Base-by-base conservation (phyloP, 2,888 invertebrate species). In the Habroteleia sp. region DNA sequence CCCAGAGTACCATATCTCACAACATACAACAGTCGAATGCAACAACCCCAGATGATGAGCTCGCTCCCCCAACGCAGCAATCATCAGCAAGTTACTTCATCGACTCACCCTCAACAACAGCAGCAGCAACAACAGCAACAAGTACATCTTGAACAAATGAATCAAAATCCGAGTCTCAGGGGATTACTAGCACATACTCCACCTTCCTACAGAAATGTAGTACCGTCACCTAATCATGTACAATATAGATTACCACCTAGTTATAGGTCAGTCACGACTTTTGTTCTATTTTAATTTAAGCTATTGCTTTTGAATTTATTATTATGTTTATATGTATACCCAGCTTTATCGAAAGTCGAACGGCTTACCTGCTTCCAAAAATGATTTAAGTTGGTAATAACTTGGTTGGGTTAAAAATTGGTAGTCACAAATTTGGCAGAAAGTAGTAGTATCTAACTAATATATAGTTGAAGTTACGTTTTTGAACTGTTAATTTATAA, bases 101-200 rank as follows among this genome's bases (percentile, higher is more conserved):
- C 91, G 0, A 91, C 92, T 6, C 92, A 92, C 89, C 92, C 92
- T 8, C 92, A 91, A 83, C 89, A 83, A 27, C 84, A 86, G 29
- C 76, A 79, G 80, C 88, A 84, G 29, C 46, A 42, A 82, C 84
- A 85, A 37, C 82, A 86, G 58, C 85, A 85, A 80, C 89, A 85
- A 46, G 83, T 85, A 46, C 86, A 86, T 25, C 76, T 85, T 16
- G 84, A 86, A 54, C 84, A 85, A 31, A 79, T 82, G 46, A 83
- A 82, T 25, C 87, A 85, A 42, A 87, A 85, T 42, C 81, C 87
- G 0, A 87, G 80, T 74, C 79, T 85, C 11, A 80, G 84, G 7
- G 85, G 85, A 3, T 77, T 84, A 7, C 66, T 85, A 5, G 83
- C 82, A 14, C 85, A 86, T 50, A 88, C 86, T 81, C 86, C 87